Conservation (phyloP, 2,888 invertebrate genomes). For the Drosophila peninsularis region DNA sequence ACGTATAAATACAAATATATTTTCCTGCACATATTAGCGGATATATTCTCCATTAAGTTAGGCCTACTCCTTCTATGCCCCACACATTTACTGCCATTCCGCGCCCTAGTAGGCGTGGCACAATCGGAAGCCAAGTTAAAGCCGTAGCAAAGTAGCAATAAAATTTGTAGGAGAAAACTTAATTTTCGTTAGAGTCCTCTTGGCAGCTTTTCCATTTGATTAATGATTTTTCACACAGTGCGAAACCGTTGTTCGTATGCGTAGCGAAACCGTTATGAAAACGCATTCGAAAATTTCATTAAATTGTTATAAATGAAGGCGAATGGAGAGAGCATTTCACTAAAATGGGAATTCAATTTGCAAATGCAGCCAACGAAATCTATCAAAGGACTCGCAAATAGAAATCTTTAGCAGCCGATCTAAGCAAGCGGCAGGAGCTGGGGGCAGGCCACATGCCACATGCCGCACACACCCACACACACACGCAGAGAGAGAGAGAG, state of each 20-base stretch:
- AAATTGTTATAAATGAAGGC: conserved; percentile 78
- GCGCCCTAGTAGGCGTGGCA: conserved; percentile 14
- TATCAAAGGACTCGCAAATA: conserved; percentile 72
- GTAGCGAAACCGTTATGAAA: conserved; percentile 61
- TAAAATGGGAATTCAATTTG: conserved; percentile 72
- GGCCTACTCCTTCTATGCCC: background rate
- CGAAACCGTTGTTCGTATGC: background rate
- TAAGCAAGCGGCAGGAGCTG: conserved; percentile 33
- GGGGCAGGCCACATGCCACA: conserved; percentile 51
- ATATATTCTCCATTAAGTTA: background rate
- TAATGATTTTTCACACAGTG: conserved; percentile 49
- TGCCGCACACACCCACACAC: conserved; percentile 11
- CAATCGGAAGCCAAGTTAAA: conserved; percentile 3
- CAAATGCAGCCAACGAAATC: conserved; percentile 72
- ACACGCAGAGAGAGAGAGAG: too few species aligned
- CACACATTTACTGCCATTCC: background rate
- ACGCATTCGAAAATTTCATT: conserved; percentile 78
- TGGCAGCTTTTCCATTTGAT: conserved; percentile 61
- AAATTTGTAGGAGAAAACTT: conserved; percentile 51
- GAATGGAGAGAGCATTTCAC: conserved; percentile 46
- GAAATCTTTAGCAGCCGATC: conserved; percentile 74
- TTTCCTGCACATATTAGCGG: too few species aligned
- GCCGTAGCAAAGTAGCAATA: background rate
- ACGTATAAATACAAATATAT: too few species aligned
- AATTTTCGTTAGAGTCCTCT: conserved; percentile 73